A percentile compares a stretch with the other conserved stretches of the same genome.
phyloP scores from a whole-genome alignment of 2,888 invertebrate genomes.

The Byasa hedistus region DNA sequence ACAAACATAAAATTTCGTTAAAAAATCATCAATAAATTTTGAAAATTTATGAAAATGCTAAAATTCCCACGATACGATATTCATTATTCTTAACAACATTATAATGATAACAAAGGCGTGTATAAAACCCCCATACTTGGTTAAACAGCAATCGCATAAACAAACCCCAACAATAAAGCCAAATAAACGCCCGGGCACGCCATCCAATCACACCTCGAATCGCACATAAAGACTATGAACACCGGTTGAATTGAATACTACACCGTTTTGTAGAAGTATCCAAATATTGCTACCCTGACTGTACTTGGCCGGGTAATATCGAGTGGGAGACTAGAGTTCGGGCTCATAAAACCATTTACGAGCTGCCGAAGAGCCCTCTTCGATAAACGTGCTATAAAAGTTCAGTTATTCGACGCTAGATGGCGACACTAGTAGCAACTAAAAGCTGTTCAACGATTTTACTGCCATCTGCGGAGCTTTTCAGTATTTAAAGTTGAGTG shows the following conservation, averaged over 20 bases:
- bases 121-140: slow-evolving; percentile 75
- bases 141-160: slow-evolving; percentile 80
- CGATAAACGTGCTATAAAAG: slow-evolving; percentile 79
- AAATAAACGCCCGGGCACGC: slow-evolving; percentile 79
- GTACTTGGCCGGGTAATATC: slow-evolving; percentile 76
- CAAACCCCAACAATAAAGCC: slow-evolving; percentile 80
- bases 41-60: slow-evolving; percentile 35
- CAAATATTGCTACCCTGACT: slow-evolving; percentile 72
- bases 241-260: slow-evolving; percentile 77
- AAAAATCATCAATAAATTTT: background rate
- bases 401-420: slow-evolving; percentile 77
- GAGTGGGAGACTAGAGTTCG: slow-evolving; percentile 75
- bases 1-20: slow-evolving; percentile 1
- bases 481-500: slow-evolving; percentile 65
- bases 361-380: slow-evolving; percentile 79
- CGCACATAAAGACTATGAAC: slow-evolving; percentile 78
- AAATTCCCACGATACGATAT: slow-evolving; percentile 61
- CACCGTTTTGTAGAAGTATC: slow-evolving; percentile 71
- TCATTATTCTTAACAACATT: slow-evolving; percentile 73
- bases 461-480: slow-evolving; percentile 79
- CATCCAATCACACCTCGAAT: slow-evolving; percentile 81
- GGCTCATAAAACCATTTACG: slow-evolving; percentile 79
- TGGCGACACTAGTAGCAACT: slow-evolving; percentile 77
- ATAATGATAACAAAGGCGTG: slow-evolving; percentile 78
- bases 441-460: slow-evolving; percentile 73